Percentiles rank a stretch among this genome's conserved stretches.
phyloP scores from a whole-genome alignment of 2,113 vertebrate genomes.

The Neodontobutis hainanensis region DNA sequence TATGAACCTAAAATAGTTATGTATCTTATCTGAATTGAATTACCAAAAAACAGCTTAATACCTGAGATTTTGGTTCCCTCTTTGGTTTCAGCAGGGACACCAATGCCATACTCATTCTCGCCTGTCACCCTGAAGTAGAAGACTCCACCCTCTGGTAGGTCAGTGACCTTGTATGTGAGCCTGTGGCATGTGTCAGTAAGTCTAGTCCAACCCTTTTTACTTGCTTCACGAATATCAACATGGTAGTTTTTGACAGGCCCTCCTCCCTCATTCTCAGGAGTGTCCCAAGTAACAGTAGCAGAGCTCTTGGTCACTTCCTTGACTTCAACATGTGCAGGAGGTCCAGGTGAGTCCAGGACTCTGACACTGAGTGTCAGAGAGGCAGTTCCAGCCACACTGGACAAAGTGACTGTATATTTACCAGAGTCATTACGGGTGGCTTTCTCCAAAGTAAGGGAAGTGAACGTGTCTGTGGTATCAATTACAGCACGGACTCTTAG shows the following conservation, averaged over 20 bases:
- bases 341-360: slow-evolving; percentile 95
- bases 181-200: slow-evolving; percentile 91
- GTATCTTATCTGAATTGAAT: background rate
- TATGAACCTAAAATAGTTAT: too few species aligned
- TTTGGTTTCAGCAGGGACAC: slow-evolving; percentile 88
- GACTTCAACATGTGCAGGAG: slow-evolving; percentile 82
- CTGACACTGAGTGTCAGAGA: slow-evolving; percentile 90
- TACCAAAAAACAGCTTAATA: slow-evolving; percentile 50
- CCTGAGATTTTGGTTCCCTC: slow-evolving; percentile 97
- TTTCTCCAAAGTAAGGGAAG: slow-evolving; percentile 94
- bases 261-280: slow-evolving; percentile 96
- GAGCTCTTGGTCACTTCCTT: slow-evolving; percentile 92
- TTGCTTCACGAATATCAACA: slow-evolving; percentile 94
- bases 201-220: slow-evolving; percentile 95
- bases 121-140: slow-evolving; percentile 96
- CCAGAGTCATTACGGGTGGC: slow-evolving; percentile 94
- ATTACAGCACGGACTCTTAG: slow-evolving; percentile 90
- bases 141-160: slow-evolving; percentile 89
- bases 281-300: slow-evolving; percentile 91
- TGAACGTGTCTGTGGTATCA: slow-evolving; percentile 88
- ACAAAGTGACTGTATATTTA: slow-evolving; percentile 93
- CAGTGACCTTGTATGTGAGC: slow-evolving; percentile 89
- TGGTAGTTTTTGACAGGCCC: slow-evolving; percentile 95
- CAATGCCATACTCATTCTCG: slow-evolving; percentile 95
- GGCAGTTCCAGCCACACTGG: slow-evolving; percentile 86